Base-by-base conservation (phyloP, 2,797 vertebrate genomes). In the Taenioides sp. region DNA sequence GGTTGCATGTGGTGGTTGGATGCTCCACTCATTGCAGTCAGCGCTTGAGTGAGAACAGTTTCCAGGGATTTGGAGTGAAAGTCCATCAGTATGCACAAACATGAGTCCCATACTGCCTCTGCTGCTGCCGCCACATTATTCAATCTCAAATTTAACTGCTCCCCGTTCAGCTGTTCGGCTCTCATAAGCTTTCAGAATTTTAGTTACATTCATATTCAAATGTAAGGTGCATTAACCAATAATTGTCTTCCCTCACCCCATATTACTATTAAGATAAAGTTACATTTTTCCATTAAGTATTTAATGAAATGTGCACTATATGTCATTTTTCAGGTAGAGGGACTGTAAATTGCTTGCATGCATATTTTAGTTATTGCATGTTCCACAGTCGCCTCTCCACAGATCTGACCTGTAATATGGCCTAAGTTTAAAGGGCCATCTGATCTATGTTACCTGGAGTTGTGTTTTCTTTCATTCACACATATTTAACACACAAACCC, bases 1-100 rank as follows among this genome's bases (percentile, higher is more conserved):
- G 28, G 61, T 22, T 63, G 61, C 22, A 37, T 4, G 11, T 72
- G 78, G 67, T 25, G 67, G 73, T 83, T 81, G 81, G 75, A 73
- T 83, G 81, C 84, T 86, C 74, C 76, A 74, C 79, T 87, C 84
- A 81, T 80, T 80, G 72, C 71, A 67, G 76, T 75, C 64, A 69
- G 76, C 82, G 78, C 75, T 78, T 77, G 74, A 65, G 67, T 81
- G 79, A 74, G 71, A 74, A 80, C 49, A 61, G 71, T 85, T 86
- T 78, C 65, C 74, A 71, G 80, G 75, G 79, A 86, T 81, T 75
- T 79, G 66, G 49, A 61, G 71, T 75, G 60, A 86, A 83, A 81
- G 73, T 68, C 63, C 66, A 75, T 84, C 81, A 79, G 63, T 76
- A 80, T 84, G 73, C 84, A 84, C 71, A 81, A 85, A 83, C 72